phyloP scores from a whole-genome alignment of 2,888 invertebrate species.

The Conchocele bisecta region DNA sequence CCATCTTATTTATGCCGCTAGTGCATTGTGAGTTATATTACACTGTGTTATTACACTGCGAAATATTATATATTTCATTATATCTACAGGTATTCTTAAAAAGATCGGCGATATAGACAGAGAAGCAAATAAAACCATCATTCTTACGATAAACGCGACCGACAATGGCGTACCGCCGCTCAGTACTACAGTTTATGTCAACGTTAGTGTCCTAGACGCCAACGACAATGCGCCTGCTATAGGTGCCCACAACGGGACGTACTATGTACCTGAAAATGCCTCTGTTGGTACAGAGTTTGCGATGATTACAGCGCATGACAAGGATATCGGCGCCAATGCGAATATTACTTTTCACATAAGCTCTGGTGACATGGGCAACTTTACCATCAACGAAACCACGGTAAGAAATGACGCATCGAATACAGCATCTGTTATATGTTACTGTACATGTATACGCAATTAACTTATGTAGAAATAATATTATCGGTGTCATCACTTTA shows the following conservation, averaged over 20 bases:
- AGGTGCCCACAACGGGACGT: not conserved
- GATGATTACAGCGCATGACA: constrained; percentile 29
- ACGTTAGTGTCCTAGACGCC: constrained; percentile 33
- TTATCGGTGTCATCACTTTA: too few relatives aligned
- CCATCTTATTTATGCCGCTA: too few relatives aligned
- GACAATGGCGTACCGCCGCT: constrained; percentile 42
- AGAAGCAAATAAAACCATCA: constrained; percentile 26
- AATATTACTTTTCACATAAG: constrained; percentile 28
- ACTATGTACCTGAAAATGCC: constrained; percentile 21
- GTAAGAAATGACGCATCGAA: too few relatives aligned
- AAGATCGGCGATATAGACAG: constrained; percentile 36
- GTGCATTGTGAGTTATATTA: too few relatives aligned
- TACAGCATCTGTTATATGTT: too few relatives aligned
- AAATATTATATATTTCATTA: not conserved
- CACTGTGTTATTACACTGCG: not conserved
- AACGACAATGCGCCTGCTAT: constrained; percentile 47
- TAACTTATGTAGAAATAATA: too few relatives aligned
- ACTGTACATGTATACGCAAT: too few relatives aligned
- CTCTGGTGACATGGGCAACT: constrained; percentile 2
- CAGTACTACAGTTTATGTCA: constrained; percentile 5
- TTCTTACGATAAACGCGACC: constrained; percentile 28
- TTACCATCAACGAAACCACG: constrained; percentile 14
- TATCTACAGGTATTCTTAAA: constrained; percentile 40
- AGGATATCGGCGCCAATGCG: constrained; percentile 33
- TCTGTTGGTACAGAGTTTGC: not conserved